A percentile compares a stretch with the other conserved stretches of the same genome.
Evolutionary conservation across 1,140 invertebrate species (phyloP).

Genomic region (Propsilocerus akamusi): DNA sequence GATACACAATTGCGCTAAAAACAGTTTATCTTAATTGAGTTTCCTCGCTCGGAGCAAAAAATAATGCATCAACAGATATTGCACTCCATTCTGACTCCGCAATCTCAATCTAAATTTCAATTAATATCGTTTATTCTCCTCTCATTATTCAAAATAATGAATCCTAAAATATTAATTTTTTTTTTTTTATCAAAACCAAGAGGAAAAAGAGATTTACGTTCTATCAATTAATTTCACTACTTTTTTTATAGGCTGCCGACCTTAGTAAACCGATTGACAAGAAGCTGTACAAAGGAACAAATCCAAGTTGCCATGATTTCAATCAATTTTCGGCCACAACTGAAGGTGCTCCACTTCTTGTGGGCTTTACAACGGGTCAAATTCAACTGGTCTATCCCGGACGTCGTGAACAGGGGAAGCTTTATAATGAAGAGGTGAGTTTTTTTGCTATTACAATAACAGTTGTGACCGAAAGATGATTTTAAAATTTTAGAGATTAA

Average conservation of each 20-base stretch:
- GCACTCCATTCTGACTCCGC: no score
- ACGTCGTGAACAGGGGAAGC: slow-evolving; percentile 85
- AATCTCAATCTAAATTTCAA: no score
- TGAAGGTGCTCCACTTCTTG: slow-evolving; percentile 71
- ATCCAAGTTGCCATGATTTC: slow-evolving; percentile 98
- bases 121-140: neutral
- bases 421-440: slow-evolving; percentile 95
- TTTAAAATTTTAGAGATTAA: slow-evolving; percentile 52
- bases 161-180: slow-evolving; percentile 7
- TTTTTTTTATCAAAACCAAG: no score
- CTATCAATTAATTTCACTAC: no score
- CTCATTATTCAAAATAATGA: neutral
- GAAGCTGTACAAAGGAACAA: slow-evolving; percentile 95
- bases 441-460: slow-evolving; percentile 5
- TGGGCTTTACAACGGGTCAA: slow-evolving; percentile 94
- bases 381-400: slow-evolving; percentile 95
- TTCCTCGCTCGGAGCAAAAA: no score
- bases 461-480: neutral
- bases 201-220: no score
- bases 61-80: no score
- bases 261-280: slow-evolving; percentile 93
- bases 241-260: slow-evolving; percentile 65
- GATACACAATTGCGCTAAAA: no score
- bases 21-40: no score
- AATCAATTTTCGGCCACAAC: slow-evolving; percentile 65